Evolutionary conservation across 1,140 invertebrate genomes (phyloP).

Genomic region (Drosophila lini): DNA sequence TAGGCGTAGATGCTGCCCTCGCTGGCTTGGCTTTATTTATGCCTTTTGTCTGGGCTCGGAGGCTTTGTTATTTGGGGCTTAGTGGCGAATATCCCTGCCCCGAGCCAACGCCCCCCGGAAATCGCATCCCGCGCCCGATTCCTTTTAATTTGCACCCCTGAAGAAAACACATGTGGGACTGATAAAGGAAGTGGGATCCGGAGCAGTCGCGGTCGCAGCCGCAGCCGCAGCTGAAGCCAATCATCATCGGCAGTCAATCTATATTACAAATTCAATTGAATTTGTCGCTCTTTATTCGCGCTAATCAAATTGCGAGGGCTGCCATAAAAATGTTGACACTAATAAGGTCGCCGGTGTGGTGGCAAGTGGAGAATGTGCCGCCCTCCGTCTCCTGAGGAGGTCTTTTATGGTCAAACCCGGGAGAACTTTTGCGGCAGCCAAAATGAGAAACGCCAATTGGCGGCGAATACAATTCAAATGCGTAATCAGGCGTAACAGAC

Average conservation of each 20-base stretch:
- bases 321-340: slow-evolving; percentile 58
- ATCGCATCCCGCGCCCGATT: not conserved
- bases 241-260: slow-evolving; percentile 64
- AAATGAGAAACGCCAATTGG: slow-evolving; percentile 8
- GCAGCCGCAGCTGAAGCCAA: slow-evolving; percentile 54
- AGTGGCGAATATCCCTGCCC: slow-evolving; percentile 58
- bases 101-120: not conserved
- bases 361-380: slow-evolving; percentile 22
- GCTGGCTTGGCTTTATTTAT: slow-evolving; percentile 65
- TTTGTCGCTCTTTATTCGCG: slow-evolving; percentile 68
- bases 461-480: slow-evolving; percentile 76
- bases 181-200: slow-evolving; percentile 29
- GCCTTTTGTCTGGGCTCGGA: slow-evolving; percentile 65
- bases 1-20: slow-evolving; percentile 64
- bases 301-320: slow-evolving; percentile 62
- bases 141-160: slow-evolving; percentile 67
- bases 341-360: slow-evolving; percentile 35
- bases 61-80: slow-evolving; percentile 76
- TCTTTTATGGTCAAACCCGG: slow-evolving; percentile 21
- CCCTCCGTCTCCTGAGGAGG: not conserved
- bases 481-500: slow-evolving; percentile 72
- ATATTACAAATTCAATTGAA: slow-evolving; percentile 76
- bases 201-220: not conserved
- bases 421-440: not conserved
- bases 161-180: slow-evolving; percentile 34